Percentiles rank a stretch among this genome's conserved stretches.
These are phyloP conservation scores for Zele albiditarsus DNA, from an alignment of 2,888 invertebrate genomes.

Conservation along the genomic window DNA sequence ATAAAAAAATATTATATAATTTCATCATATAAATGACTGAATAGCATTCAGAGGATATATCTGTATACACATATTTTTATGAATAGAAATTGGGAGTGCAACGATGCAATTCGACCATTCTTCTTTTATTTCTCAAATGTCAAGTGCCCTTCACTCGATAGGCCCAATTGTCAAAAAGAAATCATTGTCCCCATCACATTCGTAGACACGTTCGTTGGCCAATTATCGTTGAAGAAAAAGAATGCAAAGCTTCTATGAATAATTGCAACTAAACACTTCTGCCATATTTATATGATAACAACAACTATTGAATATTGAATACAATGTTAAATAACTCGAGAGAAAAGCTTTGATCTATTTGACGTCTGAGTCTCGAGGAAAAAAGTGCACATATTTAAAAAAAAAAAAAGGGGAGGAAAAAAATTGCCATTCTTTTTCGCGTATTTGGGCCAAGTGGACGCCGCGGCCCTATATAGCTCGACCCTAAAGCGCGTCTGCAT, in stretches of 20 bases:
- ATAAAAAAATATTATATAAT: slow-evolving; percentile 30
- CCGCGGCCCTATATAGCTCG: slow-evolving; percentile 30
- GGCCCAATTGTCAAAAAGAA: slow-evolving; percentile 44
- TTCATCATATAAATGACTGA: neutral
- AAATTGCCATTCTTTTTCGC: slow-evolving; percentile 50
- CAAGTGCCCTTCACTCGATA: neutral
- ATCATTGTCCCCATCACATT: slow-evolving; percentile 47
- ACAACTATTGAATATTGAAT: neutral
- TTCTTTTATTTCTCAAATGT: neutral
- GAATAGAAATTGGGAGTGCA: slow-evolving; percentile 19
- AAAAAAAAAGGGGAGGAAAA: slow-evolving; percentile 28
- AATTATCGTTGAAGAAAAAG: slow-evolving; percentile 47
- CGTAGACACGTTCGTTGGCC: slow-evolving; percentile 52
- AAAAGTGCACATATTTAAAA: neutral
- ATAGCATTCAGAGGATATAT: neutral
- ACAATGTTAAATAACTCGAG: neutral
- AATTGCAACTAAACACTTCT: neutral
- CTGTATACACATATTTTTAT: neutral
- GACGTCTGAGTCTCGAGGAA: neutral
- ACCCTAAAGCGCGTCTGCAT: slow-evolving; percentile 57
- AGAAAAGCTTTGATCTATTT: neutral
- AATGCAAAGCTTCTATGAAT: slow-evolving; percentile 53
- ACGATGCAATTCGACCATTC: slow-evolving; percentile 22
- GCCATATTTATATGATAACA: too few relatives aligned
- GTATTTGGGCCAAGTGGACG: slow-evolving; percentile 64